A percentile compares a stretch with the other conserved stretches of the same genome.
These are phyloP conservation scores for Drosophila ironensis DNA, from an alignment of 1,140 invertebrate genomes.

Conservation along the genomic window DNA sequence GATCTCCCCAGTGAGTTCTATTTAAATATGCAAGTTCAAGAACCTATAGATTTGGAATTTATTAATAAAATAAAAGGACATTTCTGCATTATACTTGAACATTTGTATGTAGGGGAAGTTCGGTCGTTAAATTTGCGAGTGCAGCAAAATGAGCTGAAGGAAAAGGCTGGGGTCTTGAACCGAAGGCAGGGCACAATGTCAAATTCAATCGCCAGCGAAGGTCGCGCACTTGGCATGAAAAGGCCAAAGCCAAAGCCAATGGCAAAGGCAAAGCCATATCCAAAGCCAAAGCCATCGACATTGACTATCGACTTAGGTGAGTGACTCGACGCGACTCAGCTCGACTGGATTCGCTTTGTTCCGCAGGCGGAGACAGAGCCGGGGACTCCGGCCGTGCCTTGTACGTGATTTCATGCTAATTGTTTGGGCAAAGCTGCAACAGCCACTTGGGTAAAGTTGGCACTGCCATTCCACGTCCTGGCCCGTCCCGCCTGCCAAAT, in stretches of 20 bases:
- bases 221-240: slow-evolving; percentile 61
- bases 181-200: slow-evolving; percentile 54
- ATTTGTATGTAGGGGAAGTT: too few relatives aligned
- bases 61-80: not conserved
- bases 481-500: not conserved
- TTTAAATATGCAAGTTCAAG: too few relatives aligned
- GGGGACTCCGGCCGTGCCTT: slow-evolving; percentile 38
- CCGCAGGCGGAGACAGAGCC: not conserved
- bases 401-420: slow-evolving; percentile 75
- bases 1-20: too few relatives aligned
- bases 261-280: not conserved
- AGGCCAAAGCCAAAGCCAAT: slow-evolving; percentile 55
- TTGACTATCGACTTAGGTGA: slow-evolving; percentile 63
- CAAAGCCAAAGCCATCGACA: slow-evolving; percentile 39
- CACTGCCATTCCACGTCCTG: not conserved
- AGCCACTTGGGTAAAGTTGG: slow-evolving; percentile 33
- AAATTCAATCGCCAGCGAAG: slow-evolving; percentile 66
- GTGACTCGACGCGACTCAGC: slow-evolving; percentile 47
- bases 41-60: not conserved
- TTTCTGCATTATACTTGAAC: too few relatives aligned
- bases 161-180: not conserved
- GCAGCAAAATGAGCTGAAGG: not conserved
- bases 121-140: not conserved
- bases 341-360: not conserved
- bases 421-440: slow-evolving; percentile 31